phyloP scores from a whole-genome alignment of 2,797 vertebrate genomes.

The Steatocranus sp. region DNA sequence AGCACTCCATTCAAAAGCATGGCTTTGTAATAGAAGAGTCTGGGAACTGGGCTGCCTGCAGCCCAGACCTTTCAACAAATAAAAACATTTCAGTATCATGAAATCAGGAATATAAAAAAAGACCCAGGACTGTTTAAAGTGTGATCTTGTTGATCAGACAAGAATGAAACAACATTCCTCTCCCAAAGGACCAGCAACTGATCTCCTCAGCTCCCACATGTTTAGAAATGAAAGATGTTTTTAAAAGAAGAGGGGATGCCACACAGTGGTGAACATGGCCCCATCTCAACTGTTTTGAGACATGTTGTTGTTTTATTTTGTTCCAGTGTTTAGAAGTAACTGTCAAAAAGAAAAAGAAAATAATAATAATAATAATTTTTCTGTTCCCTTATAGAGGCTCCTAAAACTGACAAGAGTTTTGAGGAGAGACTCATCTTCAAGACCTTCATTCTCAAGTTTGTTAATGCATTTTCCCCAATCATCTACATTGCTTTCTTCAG shows the following conservation, averaged over 20 bases:
- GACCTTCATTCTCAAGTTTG: slow-evolving; percentile 96
- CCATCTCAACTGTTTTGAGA: background rate
- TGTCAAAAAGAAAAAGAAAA: background rate
- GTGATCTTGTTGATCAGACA: background rate
- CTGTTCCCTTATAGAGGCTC: slow-evolving; percentile 82
- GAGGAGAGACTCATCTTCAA: slow-evolving; percentile 97
- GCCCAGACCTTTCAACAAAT: background rate
- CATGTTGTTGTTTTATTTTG: background rate
- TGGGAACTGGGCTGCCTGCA: background rate
- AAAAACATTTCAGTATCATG: background rate
- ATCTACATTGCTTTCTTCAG: slow-evolving; percentile 99
- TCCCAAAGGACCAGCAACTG: background rate
- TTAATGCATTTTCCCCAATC: slow-evolving; percentile 96
- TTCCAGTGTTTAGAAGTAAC: background rate
- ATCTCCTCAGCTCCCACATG: background rate
- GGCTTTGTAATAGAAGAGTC: background rate
- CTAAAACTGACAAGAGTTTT: slow-evolving; percentile 96
- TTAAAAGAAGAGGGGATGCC: background rate
- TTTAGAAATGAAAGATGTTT: background rate
- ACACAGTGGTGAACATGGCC: background rate
- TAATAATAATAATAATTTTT: background rate
- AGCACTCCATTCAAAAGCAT: background rate
- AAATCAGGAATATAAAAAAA: background rate
- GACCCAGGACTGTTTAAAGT: background rate
- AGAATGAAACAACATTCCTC: background rate